Evolutionary conservation across 2,113 vertebrate species (phyloP), one percentile per base, ranked within the genome.

Genomic region (Melanostigma gelatinosum): DNA sequence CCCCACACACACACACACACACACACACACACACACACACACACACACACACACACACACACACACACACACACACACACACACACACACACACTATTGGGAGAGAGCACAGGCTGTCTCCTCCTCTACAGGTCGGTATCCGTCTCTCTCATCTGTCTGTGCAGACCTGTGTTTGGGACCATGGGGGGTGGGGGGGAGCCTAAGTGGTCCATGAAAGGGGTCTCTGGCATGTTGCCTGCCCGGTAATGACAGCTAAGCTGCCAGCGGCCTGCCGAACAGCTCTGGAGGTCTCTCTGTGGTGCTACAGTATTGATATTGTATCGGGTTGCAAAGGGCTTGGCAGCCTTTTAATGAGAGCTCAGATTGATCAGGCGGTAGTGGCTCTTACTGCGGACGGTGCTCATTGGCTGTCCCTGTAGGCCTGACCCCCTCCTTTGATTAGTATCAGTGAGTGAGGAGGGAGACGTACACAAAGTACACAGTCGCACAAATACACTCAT

Each of bases 361-460:
- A 85, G 86, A 94, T 96, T 95, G 96, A 96, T 94, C 92, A 94
- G 89, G 77, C 72, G 89, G 91, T 75, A 87, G 89, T 85, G 87
- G 74, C 80, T 89, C 88, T 87, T 90, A 88, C 89, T 90, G 89
- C 83, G 84, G 84, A 90, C 88, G 88, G 82, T 92, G 92, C 93
- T 94, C 91, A 94, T 91, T 85, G 90, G 87, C 85, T 89, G 90
- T 89, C 91, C 85, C 77, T 84, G 90, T 80, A 87, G 91, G 50
- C 74, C 82, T 85, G 83, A 87, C 80, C 80, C 34, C 34, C n/a
- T 77, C 74, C 83, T 69, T 85, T 88, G 91, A 92, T 93, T 92
- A 74, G 92, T 76, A 91, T 82, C 64, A 64, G 68, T 16, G 38
- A 79, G 54, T 32, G 61, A 86, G 61, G 34, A 64, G 85, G 74